A percentile compares a stretch with the other conserved stretches of the same genome.
These are phyloP conservation scores for Exocentrus adspersus DNA, from an alignment of 2,888 invertebrate species.

Conservation along the genomic window DNA sequence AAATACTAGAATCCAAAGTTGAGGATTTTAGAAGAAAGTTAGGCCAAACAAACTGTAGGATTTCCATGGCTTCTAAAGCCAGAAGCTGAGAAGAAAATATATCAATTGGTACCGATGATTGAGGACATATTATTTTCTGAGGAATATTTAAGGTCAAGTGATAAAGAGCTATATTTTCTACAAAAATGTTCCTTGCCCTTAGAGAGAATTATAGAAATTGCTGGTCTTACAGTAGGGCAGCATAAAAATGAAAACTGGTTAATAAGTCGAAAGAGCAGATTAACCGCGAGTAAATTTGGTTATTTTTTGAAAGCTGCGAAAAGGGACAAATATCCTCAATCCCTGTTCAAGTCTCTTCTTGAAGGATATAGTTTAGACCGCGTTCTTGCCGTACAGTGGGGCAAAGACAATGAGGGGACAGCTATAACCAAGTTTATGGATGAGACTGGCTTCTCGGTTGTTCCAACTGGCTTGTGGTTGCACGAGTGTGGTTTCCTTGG, in stretches of 20 bases:
- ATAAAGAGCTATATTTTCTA: background rate
- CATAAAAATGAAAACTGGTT: background rate
- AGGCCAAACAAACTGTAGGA: background rate
- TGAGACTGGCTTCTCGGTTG: background rate
- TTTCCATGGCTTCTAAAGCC: slow-evolving; percentile 11
- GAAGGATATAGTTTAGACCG: background rate
- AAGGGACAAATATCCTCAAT: background rate
- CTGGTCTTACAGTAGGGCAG: background rate
- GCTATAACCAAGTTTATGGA: background rate
- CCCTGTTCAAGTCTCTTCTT: background rate
- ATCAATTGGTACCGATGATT: background rate
- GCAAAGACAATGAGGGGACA: background rate
- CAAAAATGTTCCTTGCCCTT: background rate
- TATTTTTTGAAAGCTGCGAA: background rate
- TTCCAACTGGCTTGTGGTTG: background rate
- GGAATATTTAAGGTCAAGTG: background rate
- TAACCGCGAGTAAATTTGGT: background rate
- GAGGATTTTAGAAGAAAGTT: background rate
- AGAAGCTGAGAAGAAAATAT: background rate
- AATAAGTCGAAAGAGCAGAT: background rate
- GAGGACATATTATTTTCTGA: background rate
- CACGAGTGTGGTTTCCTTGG: slow-evolving; percentile 16
- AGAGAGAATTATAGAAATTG: background rate
- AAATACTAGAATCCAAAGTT: background rate
- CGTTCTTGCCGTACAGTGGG: background rate